Percentiles rank a stretch among this genome's conserved stretches.
Conservation (phyloP, 37 sponge, comb jelly and placozoan genomes). For the Oopsacas minuta region DNA sequence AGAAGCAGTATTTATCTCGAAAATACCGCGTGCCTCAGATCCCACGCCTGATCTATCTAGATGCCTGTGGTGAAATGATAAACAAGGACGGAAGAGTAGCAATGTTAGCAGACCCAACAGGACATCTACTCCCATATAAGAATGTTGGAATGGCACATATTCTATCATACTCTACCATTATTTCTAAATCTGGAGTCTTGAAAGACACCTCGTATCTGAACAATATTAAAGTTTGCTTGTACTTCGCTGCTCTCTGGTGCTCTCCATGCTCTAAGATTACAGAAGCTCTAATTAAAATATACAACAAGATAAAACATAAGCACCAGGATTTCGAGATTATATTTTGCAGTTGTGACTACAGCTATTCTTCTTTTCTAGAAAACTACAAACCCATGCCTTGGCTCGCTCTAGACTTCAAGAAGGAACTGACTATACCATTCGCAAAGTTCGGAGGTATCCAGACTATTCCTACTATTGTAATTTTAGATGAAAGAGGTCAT, state of each 20-base stretch:
- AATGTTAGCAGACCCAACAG: background rate
- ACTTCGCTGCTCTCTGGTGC: slow-evolving; percentile 8
- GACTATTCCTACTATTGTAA: background rate
- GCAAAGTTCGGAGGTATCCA: background rate
- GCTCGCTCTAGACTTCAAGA: slow-evolving; percentile 11
- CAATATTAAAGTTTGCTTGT: background rate
- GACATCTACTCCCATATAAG: background rate
- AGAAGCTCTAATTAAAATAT: background rate
- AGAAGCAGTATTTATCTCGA: background rate
- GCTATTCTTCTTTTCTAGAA: background rate
- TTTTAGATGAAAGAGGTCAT: background rate
- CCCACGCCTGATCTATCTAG: background rate
- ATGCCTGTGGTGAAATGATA: background rate
- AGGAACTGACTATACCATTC: slow-evolving; percentile 2
- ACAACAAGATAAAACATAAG: background rate
- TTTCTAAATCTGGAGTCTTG: background rate
- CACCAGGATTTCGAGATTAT: background rate
- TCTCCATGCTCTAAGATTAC: background rate
- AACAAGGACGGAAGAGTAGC: background rate
- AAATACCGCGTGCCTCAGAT: slow-evolving; percentile 19
- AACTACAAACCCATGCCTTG: slow-evolving; percentile 15
- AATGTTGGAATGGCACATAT: background rate
- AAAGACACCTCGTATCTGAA: background rate
- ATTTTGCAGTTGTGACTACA: background rate
- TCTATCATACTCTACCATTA: background rate